Conservation (phyloP, 2,888 invertebrate genomes). For the Eilema sororculum region DNA sequence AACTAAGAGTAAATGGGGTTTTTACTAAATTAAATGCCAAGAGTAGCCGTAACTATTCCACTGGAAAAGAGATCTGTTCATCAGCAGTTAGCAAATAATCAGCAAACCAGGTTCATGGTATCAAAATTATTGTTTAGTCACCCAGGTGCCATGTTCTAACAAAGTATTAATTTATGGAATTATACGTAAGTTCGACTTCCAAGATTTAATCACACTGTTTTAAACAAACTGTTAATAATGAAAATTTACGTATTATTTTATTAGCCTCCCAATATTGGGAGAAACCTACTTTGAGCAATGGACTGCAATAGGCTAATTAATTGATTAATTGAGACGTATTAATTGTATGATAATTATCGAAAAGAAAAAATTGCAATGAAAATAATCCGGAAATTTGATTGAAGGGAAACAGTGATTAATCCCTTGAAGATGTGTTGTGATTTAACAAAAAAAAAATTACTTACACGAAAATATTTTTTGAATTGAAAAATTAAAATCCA, state of each 20-base stretch:
- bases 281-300: too few species aligned
- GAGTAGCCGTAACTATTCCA: neutral
- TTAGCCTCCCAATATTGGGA: too few species aligned
- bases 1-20: too few species aligned
- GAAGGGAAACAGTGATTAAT: too few species aligned
- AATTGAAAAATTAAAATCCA: constrained; percentile 4
- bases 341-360: neutral
- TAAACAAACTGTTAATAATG: too few species aligned
- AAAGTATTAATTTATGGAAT: neutral
- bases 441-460: neutral
- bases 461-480: neutral
- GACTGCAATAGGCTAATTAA: too few species aligned
- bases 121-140: neutral
- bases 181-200: neutral
- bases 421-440: too few species aligned
- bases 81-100: too few species aligned
- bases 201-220: neutral
- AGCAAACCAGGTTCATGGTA: neutral
- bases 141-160: neutral
- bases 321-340: neutral
- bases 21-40: neutral
- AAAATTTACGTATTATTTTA: too few species aligned
- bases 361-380: neutral
- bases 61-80: neutral
- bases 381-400: too few species aligned